Evolutionary conservation across 2,888 invertebrate species (phyloP).

Genomic region (Tenodera sinensis): DNA sequence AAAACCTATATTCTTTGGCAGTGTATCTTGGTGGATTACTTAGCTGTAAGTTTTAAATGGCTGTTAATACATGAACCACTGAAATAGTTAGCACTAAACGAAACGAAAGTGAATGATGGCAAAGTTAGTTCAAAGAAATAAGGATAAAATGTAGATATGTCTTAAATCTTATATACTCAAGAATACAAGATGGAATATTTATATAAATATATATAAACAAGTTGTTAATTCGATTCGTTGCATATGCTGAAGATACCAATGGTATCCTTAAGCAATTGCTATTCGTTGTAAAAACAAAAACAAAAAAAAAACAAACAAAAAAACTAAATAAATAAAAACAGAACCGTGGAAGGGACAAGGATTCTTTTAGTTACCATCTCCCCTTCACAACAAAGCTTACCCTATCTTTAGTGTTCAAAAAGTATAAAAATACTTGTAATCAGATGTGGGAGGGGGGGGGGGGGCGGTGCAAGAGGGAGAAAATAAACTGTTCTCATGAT

Average conservation of each 20-base stretch:
- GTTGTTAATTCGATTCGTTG: conserved; percentile 15
- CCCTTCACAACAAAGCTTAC: not conserved
- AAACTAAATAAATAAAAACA: not conserved
- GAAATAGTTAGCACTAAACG: not conserved
- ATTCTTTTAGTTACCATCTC: not conserved
- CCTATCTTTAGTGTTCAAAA: not conserved
- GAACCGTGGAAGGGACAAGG: conserved; percentile 22
- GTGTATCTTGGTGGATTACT: not conserved
- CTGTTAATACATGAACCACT: not conserved
- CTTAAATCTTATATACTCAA: not conserved
- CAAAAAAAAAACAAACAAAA: not conserved
- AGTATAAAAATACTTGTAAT: conserved; percentile 12
- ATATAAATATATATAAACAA: not conserved
- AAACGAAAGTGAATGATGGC: not conserved
- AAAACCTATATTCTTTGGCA: not conserved
- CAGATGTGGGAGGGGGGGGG: not conserved
- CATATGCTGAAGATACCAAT: not conserved
- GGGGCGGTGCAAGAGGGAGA: too few relatives aligned
- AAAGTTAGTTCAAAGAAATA: not conserved
- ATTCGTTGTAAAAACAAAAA: conserved; percentile 15
- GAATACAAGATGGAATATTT: not conserved
- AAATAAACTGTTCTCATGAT: not conserved
- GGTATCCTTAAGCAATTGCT: not conserved
- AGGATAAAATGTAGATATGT: not conserved
- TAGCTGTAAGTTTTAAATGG: not conserved